Percentiles rank a stretch among this genome's conserved stretches.
Evolutionary conservation across 2,888 invertebrate genomes (phyloP).

Genomic region (Drosophila demipolita): DNA sequence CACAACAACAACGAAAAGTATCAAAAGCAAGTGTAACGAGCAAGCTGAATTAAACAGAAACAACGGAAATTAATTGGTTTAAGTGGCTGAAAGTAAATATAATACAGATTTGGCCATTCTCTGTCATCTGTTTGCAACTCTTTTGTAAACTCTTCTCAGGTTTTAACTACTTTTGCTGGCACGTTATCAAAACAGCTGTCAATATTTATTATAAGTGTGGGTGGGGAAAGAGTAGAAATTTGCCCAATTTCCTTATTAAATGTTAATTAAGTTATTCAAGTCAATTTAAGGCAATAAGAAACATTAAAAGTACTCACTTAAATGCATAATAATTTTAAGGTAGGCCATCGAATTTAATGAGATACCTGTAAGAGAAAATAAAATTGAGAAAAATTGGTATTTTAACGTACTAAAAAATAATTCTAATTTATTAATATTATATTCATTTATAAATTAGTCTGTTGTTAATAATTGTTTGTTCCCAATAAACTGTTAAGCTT

Average conservation of each 20-base stretch:
- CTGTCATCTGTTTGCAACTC: constrained; percentile 18
- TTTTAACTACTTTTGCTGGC: background rate
- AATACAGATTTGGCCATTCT: constrained; percentile 41
- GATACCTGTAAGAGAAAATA: no score
- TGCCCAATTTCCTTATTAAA: background rate
- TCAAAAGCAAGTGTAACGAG: constrained; percentile 43
- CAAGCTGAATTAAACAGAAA: constrained; percentile 47
- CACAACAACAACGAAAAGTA: constrained; percentile 30
- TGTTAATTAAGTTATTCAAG: background rate
- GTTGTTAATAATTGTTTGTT: background rate
- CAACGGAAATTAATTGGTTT: constrained; percentile 69
- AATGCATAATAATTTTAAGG: background rate
- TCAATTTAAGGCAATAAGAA: background rate
- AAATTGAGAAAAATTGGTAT: background rate
- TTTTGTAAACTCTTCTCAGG: constrained; percentile 10
- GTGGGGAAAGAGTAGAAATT: background rate
- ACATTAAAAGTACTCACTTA: background rate
- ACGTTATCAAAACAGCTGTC: background rate
- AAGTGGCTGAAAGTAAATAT: constrained; percentile 68
- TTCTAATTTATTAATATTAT: background rate
- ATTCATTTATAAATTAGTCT: background rate
- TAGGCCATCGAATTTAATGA: no score
- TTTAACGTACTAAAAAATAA: background rate
- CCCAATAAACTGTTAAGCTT: background rate
- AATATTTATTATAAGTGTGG: background rate